Base-by-base conservation (phyloP, 2,113 vertebrate species). In the Corythoichthys intestinalis region DNA sequence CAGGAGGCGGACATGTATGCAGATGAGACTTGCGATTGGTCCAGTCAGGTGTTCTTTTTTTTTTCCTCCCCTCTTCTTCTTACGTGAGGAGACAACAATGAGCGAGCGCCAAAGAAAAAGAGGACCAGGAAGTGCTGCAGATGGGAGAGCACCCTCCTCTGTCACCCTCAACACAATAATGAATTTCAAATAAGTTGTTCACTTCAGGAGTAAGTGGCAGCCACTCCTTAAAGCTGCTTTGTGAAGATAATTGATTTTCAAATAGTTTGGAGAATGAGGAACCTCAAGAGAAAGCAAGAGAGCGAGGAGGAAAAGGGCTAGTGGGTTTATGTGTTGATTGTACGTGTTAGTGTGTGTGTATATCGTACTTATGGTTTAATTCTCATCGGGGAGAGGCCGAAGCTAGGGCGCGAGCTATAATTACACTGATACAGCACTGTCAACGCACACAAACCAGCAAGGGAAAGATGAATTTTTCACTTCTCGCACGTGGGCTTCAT, bases 161-260 rank as follows among this genome's bases (percentile, higher is more conserved):
- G 73, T 79, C 67, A 70, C 41, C 88, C 89, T 94, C 91, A 74
- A 89, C 91, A 92, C 92, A 92, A 88, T 94, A 94, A 94, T 93
- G 93, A 95, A 95, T 95, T 94, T 92, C 90, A 93, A 94, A 95
- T 94, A 94, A 94, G 93, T 94, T 94, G 92, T 94, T 96, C 93
- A 91, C 93, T 95, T 94, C 90, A 94, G 92, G 90, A 93, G 90
- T 92, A 94, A 95, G 94, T 93, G 93, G 90, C 92, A 94, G 94
- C 92, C 94, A 86, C 92, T 93, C 92, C 94, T 95, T 93, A 92
- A 93, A 93, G 90, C 93, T 93, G 94, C 91, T 96, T 94, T 94
- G 92, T 88, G 87, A 93, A 96, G 94, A 95, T 95, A 96, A 96
- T 94, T 95, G 95, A 96, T 95, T 97, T 95, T 93, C 92, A 91